A percentile compares a stretch with the other conserved stretches of the same genome.
Conservation (phyloP, 64 coral and sea anemone species). For the Trachythela sp. region DNA sequence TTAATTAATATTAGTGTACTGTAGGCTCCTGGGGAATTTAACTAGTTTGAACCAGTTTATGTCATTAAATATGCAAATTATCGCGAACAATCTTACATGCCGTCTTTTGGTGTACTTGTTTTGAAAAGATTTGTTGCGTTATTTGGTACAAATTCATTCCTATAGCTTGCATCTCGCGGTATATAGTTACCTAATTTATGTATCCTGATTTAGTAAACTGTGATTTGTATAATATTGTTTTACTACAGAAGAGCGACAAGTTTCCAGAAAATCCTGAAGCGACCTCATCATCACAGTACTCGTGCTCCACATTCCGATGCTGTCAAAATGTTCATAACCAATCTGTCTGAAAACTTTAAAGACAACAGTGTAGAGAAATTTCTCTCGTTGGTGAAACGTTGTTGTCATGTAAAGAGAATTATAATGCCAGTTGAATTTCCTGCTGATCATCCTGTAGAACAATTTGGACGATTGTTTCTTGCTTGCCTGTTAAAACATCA, state of each 20-base stretch:
- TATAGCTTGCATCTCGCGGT: too few species aligned
- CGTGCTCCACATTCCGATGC: conserved; percentile 67
- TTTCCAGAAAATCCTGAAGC: background rate
- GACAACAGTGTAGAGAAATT: conserved; percentile 73
- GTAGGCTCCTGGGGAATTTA: too few species aligned
- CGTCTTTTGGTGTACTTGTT: too few species aligned
- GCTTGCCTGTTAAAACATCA: conserved; percentile 90
- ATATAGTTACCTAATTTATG: too few species aligned
- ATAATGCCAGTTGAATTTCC: conserved; percentile 88
- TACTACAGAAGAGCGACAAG: background rate
- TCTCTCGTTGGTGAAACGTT: conserved; percentile 68
- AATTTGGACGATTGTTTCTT: conserved; percentile 68
- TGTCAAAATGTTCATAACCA: conserved; percentile 71
- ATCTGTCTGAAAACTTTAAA: conserved; percentile 68
- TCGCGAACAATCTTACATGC: too few species aligned
- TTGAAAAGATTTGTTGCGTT: too few species aligned
- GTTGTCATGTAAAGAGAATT: conserved; percentile 73
- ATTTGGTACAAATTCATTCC: too few species aligned
- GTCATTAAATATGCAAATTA: too few species aligned
- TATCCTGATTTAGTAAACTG: too few species aligned
- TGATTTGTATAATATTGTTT: background rate
- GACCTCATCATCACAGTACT: background rate
- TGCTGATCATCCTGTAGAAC: conserved; percentile 93
- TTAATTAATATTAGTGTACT: background rate
- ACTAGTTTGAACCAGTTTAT: too few species aligned